Base-by-base conservation (phyloP, 2,113 vertebrate species). In the Pelecanus crispus region DNA sequence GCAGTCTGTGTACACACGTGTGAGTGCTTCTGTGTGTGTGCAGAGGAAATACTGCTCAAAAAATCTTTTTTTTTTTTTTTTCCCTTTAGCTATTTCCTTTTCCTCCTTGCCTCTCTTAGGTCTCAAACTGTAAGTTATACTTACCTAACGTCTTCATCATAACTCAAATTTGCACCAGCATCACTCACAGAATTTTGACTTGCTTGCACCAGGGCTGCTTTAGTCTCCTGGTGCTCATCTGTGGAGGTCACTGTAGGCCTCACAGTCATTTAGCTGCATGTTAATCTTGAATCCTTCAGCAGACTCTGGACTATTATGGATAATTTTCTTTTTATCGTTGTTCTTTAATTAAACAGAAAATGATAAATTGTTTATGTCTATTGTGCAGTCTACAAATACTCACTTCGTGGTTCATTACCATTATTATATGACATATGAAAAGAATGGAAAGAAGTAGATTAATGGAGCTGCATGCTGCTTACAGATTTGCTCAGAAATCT, bases 311-410 rank as follows among this genome's bases (percentile, higher is more conserved):
- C 67, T 4, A 24, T 80, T 96, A 67, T 10, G 80, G 86, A 87
- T 96, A 95, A 97, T 96, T 97, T 94, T 97, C 70, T 77, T 97
- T 95, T 96, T 95, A 97, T 96, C 96, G 93, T 97, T 95, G 78
- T 91, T 89, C 94, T 97, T 95, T 97, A 96, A 93, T 95, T 96
- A 97, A 97, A 97, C 75, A 92, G 95, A 97, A 95, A 91, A 94
- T 97, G 97, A 98, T 95, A 92, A 97, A 97, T 96, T 94, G 96
- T 95, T 96, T 97, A 67, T 93, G 97, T 96, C 96, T 96, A 34
- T 80, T 90, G 72, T 83, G 83, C 83, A 82, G 78, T 73, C 94
- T 91, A 93, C 96, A 95, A 96, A 95, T 87, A 95, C 72, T 91
- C 36, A 10, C 91, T 97, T 98, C 94, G 92, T 96, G 91, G 87